Base-by-base conservation (phyloP, 2,113 vertebrate genomes). In the Ceyx melanurus region DNA sequence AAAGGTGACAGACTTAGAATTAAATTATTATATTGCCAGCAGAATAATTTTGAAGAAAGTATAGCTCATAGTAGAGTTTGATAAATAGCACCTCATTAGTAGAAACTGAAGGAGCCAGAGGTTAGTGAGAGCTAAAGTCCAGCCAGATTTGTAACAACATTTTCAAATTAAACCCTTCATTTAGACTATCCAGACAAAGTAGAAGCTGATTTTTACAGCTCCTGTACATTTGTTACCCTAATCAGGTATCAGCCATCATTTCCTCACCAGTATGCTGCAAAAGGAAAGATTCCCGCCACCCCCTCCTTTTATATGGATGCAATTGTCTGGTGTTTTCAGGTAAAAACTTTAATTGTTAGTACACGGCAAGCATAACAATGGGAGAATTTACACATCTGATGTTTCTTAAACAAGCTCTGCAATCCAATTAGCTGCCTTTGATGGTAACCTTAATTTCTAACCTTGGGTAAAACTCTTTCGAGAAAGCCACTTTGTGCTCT, bases 351-450 rank as follows among this genome's bases (percentile, higher is more conserved):
- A 96, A 96, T 94, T 96, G 66, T 68, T 76, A 61, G 29, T 48
- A 88, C 10, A 7, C 58, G 76, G 58, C 25, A 91, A 67, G 87
- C 1, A 19, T 92, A 74, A 76, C 54, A 82, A 93, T 28, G 11
- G 33, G 11, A 78, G 25, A 54, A 94, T 95, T 94, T 92, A 85
- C 82, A 92, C 64, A 86, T 90, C 89, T 94, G 73, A 92, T 71
- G 64, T 64, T 94, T 82, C 66, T 95, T 77, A 85, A 90, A 60
- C 48, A 84, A 74, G n/a, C n/a, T 45, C 57, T 4, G 2, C 58
- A 95, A 90, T 88, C 81, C 93, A 93, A 94, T 95, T 95, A 96
- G 46, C 73, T 79, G 35, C 53, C 72, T 96, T 91, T 89, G 82
- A 93, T 15, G 10, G 31, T 40, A 93, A 86, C 73, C 72, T 84